phyloP scores from a whole-genome alignment of 1,140 invertebrate species.

The Formica exsecta region DNA sequence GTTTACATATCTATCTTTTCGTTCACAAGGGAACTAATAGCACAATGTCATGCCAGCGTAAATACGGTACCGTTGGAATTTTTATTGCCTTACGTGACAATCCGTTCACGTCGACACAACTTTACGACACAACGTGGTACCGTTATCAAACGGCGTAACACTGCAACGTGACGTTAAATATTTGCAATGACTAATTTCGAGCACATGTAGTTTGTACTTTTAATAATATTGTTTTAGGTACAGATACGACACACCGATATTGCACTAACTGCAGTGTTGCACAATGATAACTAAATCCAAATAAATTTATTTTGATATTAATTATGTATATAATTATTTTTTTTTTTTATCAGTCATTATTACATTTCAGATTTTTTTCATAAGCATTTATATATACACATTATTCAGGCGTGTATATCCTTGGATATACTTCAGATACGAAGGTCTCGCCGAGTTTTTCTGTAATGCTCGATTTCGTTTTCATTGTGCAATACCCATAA shows the following conservation, averaged over 20 bases:
- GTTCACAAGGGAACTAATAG: background rate
- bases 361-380: background rate
- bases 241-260: background rate
- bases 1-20: slow-evolving; percentile 19
- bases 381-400: background rate
- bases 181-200: slow-evolving; percentile 30
- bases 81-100: slow-evolving; percentile 49
- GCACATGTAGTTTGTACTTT: background rate
- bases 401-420: slow-evolving; percentile 44
- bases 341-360: background rate
- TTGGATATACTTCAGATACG: slow-evolving; percentile 25
- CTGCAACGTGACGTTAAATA: slow-evolving; percentile 23
- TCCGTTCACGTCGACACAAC: background rate
- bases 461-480: slow-evolving; percentile 21
- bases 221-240: background rate
- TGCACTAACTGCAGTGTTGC: background rate
- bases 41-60: slow-evolving; percentile 1
- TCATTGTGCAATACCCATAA: background rate
- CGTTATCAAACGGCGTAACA: slow-evolving; percentile 44
- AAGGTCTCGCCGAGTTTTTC: background rate
- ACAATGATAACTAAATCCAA: slow-evolving; percentile 21
- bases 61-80: slow-evolving; percentile 12
- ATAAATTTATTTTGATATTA: slow-evolving; percentile 26
- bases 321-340: background rate
- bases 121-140: slow-evolving; percentile 30